phyloP scores from a whole-genome alignment of 2,888 invertebrate genomes.

The Argynnis bischoffii region DNA sequence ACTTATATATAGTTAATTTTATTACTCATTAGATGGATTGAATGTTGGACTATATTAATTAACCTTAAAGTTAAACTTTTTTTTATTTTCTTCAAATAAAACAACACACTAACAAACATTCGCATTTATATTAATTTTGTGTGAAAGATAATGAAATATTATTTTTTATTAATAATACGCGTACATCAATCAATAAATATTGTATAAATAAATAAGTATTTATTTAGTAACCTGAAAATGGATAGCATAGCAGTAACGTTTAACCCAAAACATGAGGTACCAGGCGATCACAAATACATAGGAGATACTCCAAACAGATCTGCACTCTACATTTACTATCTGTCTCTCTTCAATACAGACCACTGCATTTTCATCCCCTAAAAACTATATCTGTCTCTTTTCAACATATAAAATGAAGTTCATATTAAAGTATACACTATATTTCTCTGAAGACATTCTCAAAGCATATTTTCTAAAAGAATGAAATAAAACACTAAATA shows the following conservation, averaged over 20 bases:
- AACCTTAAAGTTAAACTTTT: too few species aligned
- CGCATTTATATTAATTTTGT: too few species aligned
- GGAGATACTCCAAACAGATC: not conserved
- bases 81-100: too few species aligned
- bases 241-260: constrained; percentile 5
- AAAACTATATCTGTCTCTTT: not conserved
- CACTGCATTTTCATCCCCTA: not conserved
- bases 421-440: not conserved
- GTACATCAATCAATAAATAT: too few species aligned
- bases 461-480: not conserved
- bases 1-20: too few species aligned
- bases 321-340: not conserved
- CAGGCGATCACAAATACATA: constrained; percentile 6
- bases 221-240: not conserved
- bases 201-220: too few species aligned
- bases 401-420: not conserved
- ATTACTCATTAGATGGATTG: too few species aligned
- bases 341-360: not conserved
- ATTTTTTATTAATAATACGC: too few species aligned
- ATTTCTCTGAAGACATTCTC: not conserved
- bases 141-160: too few species aligned
- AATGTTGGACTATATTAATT: too few species aligned
- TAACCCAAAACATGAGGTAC: constrained; percentile 18
- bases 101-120: too few species aligned
- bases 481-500: too few species aligned